phyloP scores from a whole-genome alignment of 1,140 invertebrate species.

The Colletes gigas region DNA sequence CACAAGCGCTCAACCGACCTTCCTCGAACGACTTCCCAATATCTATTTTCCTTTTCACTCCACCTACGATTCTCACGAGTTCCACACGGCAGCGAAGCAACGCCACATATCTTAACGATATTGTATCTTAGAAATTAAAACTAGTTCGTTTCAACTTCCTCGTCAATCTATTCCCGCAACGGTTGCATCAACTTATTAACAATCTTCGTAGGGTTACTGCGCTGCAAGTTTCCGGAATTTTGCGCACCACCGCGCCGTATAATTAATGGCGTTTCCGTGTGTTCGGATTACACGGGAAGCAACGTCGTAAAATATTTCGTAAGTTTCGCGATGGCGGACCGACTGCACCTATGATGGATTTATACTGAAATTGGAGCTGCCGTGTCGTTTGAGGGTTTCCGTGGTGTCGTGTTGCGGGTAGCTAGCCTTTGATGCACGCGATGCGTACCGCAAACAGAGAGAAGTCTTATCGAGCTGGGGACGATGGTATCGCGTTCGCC shows the following conservation, averaged over 20 bases:
- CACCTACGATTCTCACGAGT: too few relatives aligned
- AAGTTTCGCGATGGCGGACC: conserved; percentile 3
- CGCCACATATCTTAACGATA: too few relatives aligned
- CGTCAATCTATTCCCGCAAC: too few relatives aligned
- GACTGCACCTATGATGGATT: conserved; percentile 40
- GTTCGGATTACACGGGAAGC: not conserved
- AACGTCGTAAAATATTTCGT: conserved; percentile 29
- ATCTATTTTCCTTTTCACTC: too few relatives aligned
- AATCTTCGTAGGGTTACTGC: too few relatives aligned
- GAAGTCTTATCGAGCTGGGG: conserved; percentile 42
- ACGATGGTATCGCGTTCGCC: not conserved
- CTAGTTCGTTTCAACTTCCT: too few relatives aligned
- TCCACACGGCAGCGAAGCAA: too few relatives aligned
- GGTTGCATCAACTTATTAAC: too few relatives aligned
- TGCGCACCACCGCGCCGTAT: not conserved
- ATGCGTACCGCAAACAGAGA: conserved; percentile 27
- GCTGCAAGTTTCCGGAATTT: not conserved
- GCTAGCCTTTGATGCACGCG: conserved; percentile 49
- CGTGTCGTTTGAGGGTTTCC: conserved; percentile 52
- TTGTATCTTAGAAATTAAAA: too few relatives aligned
- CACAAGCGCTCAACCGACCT: too few relatives aligned
- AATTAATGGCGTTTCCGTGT: conserved; percentile 15
- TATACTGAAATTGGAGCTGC: conserved; percentile 52
- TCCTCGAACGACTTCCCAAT: too few relatives aligned
- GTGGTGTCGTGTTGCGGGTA: conserved; percentile 49